phyloP scores from a whole-genome alignment of 35 echinoderm and acorn worm species.

The Lytechinus pictus region DNA sequence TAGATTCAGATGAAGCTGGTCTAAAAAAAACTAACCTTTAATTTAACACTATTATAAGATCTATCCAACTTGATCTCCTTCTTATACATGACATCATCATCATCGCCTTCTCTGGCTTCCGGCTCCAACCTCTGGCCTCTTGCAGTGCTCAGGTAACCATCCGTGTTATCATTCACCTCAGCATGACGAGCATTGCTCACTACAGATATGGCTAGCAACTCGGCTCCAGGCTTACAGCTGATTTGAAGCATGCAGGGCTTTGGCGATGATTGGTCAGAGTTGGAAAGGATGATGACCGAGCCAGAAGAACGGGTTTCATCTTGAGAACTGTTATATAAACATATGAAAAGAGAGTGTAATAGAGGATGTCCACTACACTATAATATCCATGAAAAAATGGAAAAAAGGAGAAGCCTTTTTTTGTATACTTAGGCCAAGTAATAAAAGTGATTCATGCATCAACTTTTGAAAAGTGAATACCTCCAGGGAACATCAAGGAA shows the following conservation, averaged over 20 bases:
- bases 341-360: too few species aligned
- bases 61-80: conserved; percentile 22
- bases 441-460: too few species aligned
- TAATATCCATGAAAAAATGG: too few species aligned
- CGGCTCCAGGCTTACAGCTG: neutral
- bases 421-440: too few species aligned
- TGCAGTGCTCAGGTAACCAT: conserved; percentile 29
- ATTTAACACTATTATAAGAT: neutral
- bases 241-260: neutral
- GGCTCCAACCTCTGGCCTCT: neutral
- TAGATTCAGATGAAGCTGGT: too few species aligned
- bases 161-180: conserved; percentile 6
- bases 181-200: conserved; percentile 28
- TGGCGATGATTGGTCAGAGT: neutral
- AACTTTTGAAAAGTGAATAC: too few species aligned
- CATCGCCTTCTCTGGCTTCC: neutral
- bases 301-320: neutral
- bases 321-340: neutral
- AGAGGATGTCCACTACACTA: too few species aligned
- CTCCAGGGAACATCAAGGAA: too few species aligned
- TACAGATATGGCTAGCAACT: neutral
- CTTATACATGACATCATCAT: neutral
- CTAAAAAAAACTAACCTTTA: neutral
- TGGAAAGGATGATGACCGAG: neutral
- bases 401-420: too few species aligned